phyloP scores from a whole-genome alignment of 2,113 vertebrate species.

The Bos javanicus region DNA sequence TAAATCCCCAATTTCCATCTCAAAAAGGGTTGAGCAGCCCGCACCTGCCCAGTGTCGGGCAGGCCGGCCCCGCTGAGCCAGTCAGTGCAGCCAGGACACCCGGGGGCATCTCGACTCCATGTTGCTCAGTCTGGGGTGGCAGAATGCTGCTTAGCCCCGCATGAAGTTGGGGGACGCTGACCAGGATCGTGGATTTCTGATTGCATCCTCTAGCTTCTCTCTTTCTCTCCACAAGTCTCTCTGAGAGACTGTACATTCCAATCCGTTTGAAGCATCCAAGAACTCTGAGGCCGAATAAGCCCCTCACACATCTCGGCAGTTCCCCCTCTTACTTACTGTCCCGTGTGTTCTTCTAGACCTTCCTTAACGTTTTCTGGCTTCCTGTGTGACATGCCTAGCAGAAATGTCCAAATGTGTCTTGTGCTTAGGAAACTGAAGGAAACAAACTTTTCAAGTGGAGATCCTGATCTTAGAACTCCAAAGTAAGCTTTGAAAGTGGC shows the following conservation, averaged over 20 bases:
- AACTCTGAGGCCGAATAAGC: constrained; percentile 38
- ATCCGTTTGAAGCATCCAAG: constrained; percentile 38
- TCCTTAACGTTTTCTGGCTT: constrained; percentile 46
- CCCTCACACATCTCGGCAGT: neutral
- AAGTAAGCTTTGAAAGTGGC: constrained; percentile 21
- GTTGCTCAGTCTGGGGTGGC: neutral
- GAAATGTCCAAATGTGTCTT: constrained; percentile 1
- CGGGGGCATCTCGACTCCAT: too few relatives aligned
- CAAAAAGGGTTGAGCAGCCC: neutral
- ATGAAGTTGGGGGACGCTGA: neutral
- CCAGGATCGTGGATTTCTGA: constrained; percentile 45
- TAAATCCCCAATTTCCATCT: neutral
- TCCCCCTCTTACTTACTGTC: neutral
- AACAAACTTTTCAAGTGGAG: constrained; percentile 36
- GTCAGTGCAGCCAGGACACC: neutral
- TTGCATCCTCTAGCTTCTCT: constrained; percentile 50
- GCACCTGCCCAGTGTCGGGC: neutral
- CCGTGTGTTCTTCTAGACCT: neutral
- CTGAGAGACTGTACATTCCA: constrained; percentile 73
- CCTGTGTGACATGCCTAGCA: neutral
- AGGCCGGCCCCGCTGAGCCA: neutral
- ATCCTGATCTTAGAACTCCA: constrained; percentile 60
- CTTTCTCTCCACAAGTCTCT: constrained; percentile 25
- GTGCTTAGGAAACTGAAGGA: constrained; percentile 24
- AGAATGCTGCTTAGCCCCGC: neutral